Conservation (phyloP, 2,113 vertebrate genomes). For the Lophochroa leadbeateri region DNA sequence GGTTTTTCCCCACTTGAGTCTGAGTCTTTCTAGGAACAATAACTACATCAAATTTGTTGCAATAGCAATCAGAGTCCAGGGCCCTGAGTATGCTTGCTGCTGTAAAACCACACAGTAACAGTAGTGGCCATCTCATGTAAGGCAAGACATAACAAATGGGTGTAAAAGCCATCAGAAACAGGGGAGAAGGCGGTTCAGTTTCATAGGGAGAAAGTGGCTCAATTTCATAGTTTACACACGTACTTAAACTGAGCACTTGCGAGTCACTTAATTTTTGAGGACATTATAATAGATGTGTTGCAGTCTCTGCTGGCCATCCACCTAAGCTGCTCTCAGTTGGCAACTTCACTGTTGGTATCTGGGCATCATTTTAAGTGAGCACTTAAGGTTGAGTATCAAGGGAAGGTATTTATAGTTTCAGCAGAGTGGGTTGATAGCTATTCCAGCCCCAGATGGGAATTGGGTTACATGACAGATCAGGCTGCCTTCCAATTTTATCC, state of each 20-base stretch:
- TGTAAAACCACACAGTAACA: background rate
- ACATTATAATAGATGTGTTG: background rate
- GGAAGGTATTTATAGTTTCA: conserved; percentile 61
- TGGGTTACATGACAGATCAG: conserved; percentile 49
- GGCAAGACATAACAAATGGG: background rate
- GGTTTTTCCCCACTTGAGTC: background rate
- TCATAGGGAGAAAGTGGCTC: background rate
- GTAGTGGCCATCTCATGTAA: background rate
- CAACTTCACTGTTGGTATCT: conserved; percentile 53
- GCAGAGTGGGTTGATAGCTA: conserved; percentile 56
- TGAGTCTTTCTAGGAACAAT: background rate
- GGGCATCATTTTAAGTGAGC: conserved; percentile 65
- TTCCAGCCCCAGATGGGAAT: conserved; percentile 57
- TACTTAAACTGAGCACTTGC: background rate
- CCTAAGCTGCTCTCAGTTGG: conserved; percentile 1
- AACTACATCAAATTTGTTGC: background rate
- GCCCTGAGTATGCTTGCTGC: background rate
- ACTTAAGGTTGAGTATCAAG: conserved; percentile 63
- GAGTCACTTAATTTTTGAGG: conserved; percentile 35
- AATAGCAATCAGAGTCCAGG: background rate
- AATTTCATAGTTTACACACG: background rate
- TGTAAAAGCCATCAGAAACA: background rate
- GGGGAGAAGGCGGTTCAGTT: background rate
- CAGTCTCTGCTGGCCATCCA: conserved; percentile 29
- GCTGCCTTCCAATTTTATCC: conserved; percentile 10